Base-by-base conservation (phyloP, 2,888 invertebrate genomes). In the Parnassius apollo region DNA sequence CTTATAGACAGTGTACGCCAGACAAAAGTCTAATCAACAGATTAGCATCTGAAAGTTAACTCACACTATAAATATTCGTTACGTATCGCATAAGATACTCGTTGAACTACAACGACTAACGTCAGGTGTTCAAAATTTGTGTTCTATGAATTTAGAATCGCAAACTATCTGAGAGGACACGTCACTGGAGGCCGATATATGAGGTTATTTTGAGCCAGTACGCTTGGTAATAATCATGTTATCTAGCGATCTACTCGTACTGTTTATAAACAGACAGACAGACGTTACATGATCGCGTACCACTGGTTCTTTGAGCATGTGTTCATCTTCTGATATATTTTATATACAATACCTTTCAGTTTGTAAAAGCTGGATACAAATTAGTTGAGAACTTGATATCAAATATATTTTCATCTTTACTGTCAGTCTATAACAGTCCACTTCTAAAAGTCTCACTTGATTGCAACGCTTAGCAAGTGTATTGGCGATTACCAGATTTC, bases 21-120 rank as follows among this genome's bases (percentile, higher is more conserved):
- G 52, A 68, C 69, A 69, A 69, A 69, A 68, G 69, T 63, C 64
- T 69, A 68, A 69, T 68, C 69, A 69, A 68, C 42, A 61, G 64
- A 64, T 64, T 54, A 64, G 35, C 53, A 64, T 64, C 64, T 53
- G 57, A 64, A 60, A 64, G 64, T 59, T 57, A 13, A 35, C 55
- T 35, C 25, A 12, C 49, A 42, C 42, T 49, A 58, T 54, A 62
- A 44, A 60, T 60, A 52, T 12, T 22, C 18, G 42, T 60, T 60
- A 49, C 55, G 55, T 60, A 44, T 49, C 9, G 44, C 46, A n/a
- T 49, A 13, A 1, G n/a, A 46, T 46, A 42, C 13, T 22, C 42
- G 25, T 58, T 49, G 46, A 49, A 53, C 53, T 54, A 12, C 59
- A 13, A 42, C 11, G 51, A n/a, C 7, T 45, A 10, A 12, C 50